Evolutionary conservation across 2,888 invertebrate species (phyloP), one percentile per base, ranked within the genome.

Genomic region (Myathropa florea): DNA sequence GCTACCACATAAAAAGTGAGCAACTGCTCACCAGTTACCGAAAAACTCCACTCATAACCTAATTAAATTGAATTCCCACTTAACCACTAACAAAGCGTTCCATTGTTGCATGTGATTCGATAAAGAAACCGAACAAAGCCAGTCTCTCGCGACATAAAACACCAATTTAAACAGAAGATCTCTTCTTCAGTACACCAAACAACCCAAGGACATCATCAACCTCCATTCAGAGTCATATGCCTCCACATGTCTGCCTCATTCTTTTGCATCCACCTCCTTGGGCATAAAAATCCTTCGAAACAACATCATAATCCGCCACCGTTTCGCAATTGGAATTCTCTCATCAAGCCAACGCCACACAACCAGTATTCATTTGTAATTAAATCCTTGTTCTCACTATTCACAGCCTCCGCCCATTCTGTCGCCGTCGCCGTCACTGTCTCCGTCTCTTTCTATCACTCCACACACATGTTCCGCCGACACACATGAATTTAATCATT

Each of bases 311-410:
- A 53, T 18, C 53, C 6, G 21, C 18, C 26, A 12, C 39, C 14
- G 18, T 53, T 77, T 61, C n/a, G 53, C 18, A 33, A 57, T 64
- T 53, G 63, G n/a, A 28, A 18, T 57, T 28, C 64, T 59, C 64
- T 55, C 30, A 71, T 64, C 30, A 68, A 39, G n/a, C 14, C 46
- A 78, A 23, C 63, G 23, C 57, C 57, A 23, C 23, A 23, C 57
- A n/a, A 57, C 57, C 24, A 57, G 30, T 67, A 80, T 72, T 80
- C 79, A 79, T 71, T 79, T 72, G 79, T 72, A 79, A 79, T 72
- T 72, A 72, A 72, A 79, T 78, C 63, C 77, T 63, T 71, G 78
- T 78, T 57, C 63, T 18, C 63, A 24, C 60, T 57, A 53, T 18
- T 61, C 39, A 28, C 59, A 77, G 67, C 28, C 18, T 26, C 6